These are phyloP conservation scores for Forbesichthys papilliferus DNA, from an alignment of 2,113 vertebrate genomes.

Conservation along the genomic window DNA sequence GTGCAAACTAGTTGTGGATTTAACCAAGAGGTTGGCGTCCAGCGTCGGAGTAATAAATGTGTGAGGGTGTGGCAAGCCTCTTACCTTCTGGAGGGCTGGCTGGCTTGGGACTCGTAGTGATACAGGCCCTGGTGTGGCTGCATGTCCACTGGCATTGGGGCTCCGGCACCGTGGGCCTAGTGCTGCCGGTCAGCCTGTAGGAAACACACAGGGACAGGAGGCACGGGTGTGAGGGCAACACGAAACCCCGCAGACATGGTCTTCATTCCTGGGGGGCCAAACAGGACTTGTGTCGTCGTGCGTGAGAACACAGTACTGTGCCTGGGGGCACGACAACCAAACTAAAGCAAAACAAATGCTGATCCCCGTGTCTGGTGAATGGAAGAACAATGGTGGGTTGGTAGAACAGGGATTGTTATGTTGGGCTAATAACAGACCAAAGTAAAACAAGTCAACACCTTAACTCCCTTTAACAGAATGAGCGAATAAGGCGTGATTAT, in stretches of 20 bases:
- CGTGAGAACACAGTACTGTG: constrained; percentile 30
- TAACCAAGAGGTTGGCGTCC: background rate
- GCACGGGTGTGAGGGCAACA: background rate
- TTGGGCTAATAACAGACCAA: constrained; percentile 58
- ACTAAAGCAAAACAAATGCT: constrained; percentile 43
- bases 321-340: constrained; percentile 32
- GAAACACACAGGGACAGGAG: constrained; percentile 32
- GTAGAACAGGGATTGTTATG: constrained; percentile 24
- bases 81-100: constrained; percentile 77
- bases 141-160: constrained; percentile 82
- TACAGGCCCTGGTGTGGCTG: constrained; percentile 82
- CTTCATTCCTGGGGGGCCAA: no score
- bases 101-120: constrained; percentile 76
- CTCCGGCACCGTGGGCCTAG: constrained; percentile 49
- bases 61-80: constrained; percentile 22
- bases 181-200: constrained; percentile 70
- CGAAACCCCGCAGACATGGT: background rate
- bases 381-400: constrained; percentile 62
- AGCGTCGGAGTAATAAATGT: background rate
- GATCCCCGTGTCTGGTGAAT: constrained; percentile 5
- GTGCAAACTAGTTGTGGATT: background rate
- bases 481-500: background rate
- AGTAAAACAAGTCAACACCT: constrained; percentile 30
- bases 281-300: no score
- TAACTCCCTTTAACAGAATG: background rate